Evolutionary conservation across 2,888 invertebrate species (phyloP).

Genomic region (Drosophila maculinotata): DNA sequence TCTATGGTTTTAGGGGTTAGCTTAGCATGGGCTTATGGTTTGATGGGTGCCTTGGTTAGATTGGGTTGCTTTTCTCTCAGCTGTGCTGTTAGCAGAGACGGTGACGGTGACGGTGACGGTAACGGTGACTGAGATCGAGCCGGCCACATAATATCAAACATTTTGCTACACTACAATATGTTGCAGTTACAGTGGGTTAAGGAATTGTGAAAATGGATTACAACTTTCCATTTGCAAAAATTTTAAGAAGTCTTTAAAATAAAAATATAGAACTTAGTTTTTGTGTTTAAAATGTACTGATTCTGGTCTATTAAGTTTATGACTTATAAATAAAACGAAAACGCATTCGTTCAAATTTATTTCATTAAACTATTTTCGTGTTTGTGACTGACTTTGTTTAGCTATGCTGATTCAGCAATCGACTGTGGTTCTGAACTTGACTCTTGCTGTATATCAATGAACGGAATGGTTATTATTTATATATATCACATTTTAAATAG

Average conservation of each 20-base stretch:
- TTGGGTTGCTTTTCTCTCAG: conserved; percentile 14
- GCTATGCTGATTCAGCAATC: no score
- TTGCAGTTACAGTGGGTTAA: conserved; percentile 54
- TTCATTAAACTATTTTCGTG: no score
- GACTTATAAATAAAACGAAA: no score
- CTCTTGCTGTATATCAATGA: no score
- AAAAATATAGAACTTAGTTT: no score
- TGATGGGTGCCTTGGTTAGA: conserved; percentile 4
- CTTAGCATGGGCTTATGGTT: conserved; percentile 11
- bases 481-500: no score
- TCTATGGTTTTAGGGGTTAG: conserved; percentile 33
- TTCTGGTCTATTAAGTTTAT: no score
- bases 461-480: no score
- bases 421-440: no score
- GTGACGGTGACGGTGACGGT: conserved; percentile 23
- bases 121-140: conserved; percentile 36
- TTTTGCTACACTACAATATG: conserved; percentile 82
- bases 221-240: neutral
- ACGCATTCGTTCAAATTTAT: no score
- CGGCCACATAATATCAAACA: conserved; percentile 75
- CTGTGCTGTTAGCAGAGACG: conserved; percentile 34
- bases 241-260: neutral
- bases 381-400: no score
- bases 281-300: no score
- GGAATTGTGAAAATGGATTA: neutral